phyloP scores from a whole-genome alignment of 2,113 vertebrate species.

The Oenanthe oenanthe region DNA sequence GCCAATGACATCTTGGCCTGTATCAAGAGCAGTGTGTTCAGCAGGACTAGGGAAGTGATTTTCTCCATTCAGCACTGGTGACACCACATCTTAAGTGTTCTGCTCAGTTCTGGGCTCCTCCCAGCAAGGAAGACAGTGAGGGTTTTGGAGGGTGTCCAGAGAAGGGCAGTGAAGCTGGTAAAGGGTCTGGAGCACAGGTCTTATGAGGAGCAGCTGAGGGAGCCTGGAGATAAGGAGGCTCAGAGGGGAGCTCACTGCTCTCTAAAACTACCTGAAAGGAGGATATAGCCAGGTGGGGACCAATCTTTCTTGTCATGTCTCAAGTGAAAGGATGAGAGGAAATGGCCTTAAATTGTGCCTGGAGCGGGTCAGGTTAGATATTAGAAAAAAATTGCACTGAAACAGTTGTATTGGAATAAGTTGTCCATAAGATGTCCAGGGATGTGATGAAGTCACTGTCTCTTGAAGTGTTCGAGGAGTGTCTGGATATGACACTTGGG shows the following conservation, averaged over 20 bases:
- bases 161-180: neutral
- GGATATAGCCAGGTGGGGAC: no score
- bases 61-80: neutral
- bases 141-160: neutral
- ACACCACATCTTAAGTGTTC: neutral
- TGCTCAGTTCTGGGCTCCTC: neutral
- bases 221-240: neutral
- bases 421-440: neutral
- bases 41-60: neutral
- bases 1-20: neutral
- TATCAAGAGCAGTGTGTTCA: neutral
- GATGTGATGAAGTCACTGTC: neutral
- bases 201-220: neutral
- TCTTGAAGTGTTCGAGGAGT: neutral
- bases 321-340: neutral
- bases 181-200: neutral
- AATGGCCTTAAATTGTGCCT: neutral
- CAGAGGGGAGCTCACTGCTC: rapidly evolving
- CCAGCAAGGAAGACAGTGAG: neutral
- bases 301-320: neutral
- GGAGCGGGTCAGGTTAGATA: neutral
- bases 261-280: neutral
- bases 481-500: neutral
- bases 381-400: rapidly evolving
- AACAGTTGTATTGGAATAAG: neutral